Percentiles rank a stretch among this genome's conserved stretches.
phyloP scores from a whole-genome alignment of 2,888 invertebrate genomes.

The Cynaeus angustus region DNA sequence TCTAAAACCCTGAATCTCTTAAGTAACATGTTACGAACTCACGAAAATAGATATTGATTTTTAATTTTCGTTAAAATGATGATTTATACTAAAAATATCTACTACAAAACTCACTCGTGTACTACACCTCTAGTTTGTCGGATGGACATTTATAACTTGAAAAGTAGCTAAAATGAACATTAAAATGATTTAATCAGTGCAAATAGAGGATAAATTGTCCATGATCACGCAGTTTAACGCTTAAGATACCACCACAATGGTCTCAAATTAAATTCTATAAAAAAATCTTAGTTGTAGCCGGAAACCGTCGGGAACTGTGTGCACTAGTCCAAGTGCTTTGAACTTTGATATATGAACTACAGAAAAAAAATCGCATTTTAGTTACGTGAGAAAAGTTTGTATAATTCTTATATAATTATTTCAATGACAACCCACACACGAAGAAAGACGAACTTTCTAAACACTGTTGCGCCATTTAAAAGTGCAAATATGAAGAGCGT shows the following conservation, averaged over 20 bases:
- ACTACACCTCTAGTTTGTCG: background rate
- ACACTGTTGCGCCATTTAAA: slow-evolving; percentile 13
- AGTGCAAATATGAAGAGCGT: background rate
- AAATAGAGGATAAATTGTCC: slow-evolving; percentile 29
- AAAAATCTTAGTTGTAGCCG: background rate
- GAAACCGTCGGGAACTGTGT: background rate
- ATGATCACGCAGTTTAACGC: slow-evolving; percentile 19
- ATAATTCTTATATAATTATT: slow-evolving; percentile 2
- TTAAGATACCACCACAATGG: slow-evolving; percentile 19
- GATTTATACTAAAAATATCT: background rate
- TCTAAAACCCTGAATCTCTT: slow-evolving; percentile 12
- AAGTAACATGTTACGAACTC: slow-evolving; percentile 12
- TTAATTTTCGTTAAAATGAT: slow-evolving; percentile 4
- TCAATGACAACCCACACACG: background rate
- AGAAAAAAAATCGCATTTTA: no score
- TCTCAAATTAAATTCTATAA: slow-evolving; percentile 12
- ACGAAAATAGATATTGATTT: slow-evolving; percentile 20
- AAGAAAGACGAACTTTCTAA: slow-evolving; percentile 26
- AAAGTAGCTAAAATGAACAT: slow-evolving; percentile 3
- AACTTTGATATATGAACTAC: background rate
- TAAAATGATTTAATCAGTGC: slow-evolving; percentile 31
- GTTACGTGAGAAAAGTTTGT: no score
- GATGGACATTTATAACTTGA: slow-evolving; percentile 8
- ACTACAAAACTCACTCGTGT: no score
- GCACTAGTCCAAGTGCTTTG: background rate